phyloP scores from a whole-genome alignment of 2,888 invertebrate species.

The Branchipolynoe longqiensis region DNA sequence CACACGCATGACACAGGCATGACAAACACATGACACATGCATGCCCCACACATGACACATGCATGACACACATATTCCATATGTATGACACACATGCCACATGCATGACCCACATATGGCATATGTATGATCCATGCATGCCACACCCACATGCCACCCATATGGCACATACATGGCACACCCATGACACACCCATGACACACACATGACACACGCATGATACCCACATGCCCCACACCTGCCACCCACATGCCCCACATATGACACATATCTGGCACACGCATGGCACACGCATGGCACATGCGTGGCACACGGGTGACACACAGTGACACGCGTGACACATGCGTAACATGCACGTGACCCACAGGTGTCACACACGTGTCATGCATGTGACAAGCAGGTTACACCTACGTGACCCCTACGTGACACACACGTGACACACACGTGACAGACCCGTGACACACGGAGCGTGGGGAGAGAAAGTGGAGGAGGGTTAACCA shows the following conservation, averaged over 20 bases:
- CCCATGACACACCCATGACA: background rate
- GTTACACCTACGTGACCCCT: background rate
- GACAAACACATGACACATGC: background rate
- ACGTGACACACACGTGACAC: background rate
- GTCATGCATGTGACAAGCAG: background rate
- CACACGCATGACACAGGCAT: background rate
- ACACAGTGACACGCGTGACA: background rate
- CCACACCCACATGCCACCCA: background rate
- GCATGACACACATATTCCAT: background rate
- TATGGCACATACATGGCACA: background rate
- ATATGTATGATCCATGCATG: background rate
- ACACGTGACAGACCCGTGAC: background rate
- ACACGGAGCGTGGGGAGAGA: too few species aligned
- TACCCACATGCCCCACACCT: background rate
- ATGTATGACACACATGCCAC: background rate
- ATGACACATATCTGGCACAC: background rate
- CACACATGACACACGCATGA: background rate
- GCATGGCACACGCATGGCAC: background rate
- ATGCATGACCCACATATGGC: background rate
- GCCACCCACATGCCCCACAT: background rate
- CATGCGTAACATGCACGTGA: background rate
- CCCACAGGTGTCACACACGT: background rate
- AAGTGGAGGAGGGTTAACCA: too few species aligned
- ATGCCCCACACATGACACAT: background rate
- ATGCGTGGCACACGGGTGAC: background rate